Base-by-base conservation (phyloP, 2,888 invertebrate genomes). In the Macrosoma leucophasiata region DNA sequence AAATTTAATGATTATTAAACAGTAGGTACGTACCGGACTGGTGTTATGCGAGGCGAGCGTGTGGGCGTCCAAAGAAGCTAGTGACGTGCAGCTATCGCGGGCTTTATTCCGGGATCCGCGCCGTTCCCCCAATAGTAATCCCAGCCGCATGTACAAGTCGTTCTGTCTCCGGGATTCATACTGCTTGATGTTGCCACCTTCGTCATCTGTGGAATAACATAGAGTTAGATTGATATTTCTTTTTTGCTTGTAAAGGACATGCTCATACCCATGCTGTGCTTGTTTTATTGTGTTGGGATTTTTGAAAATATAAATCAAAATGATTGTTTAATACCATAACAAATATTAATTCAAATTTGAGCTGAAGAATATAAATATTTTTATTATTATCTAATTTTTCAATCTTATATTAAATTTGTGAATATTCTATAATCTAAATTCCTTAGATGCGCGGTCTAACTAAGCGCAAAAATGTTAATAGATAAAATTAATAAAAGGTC, bases 81-180 rank as follows among this genome's bases (percentile, higher is more conserved):
- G 70, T 4, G 86, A 86, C 3, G 85, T 82, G 52, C 84, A 78
- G 50, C 85, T 81, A 28, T 86, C 81, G 26, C 74, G 47, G 26
- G 78, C 73, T 38, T 81, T 82, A 43, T 86, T 86, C 28, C 82
- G 56, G 11, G 75, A 62, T 15, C 88, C 73, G 8, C 89, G 85
- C 33, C 89, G 82, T 51, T 92, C 91, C 0, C 93, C 94, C 29
- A 95, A 82, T 22, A 95, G 81, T n/a, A 95, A 79, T 0, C 94
- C 94, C 20, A 95, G 82, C 11, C 94, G 86, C 88, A 92, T 91
- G 76, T 94, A 93, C 48, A 95, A 85, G 64, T 94, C 94, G 60
- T 90, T 91, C 67, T 93, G 84, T 12, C 84, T 43, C 6, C 79
- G 43, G 0, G 79, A 68, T 77, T 82, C 84, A 44, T 72, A 81